Conservation (phyloP, 2,888 invertebrate species). For the Brachypterus glaber region DNA sequence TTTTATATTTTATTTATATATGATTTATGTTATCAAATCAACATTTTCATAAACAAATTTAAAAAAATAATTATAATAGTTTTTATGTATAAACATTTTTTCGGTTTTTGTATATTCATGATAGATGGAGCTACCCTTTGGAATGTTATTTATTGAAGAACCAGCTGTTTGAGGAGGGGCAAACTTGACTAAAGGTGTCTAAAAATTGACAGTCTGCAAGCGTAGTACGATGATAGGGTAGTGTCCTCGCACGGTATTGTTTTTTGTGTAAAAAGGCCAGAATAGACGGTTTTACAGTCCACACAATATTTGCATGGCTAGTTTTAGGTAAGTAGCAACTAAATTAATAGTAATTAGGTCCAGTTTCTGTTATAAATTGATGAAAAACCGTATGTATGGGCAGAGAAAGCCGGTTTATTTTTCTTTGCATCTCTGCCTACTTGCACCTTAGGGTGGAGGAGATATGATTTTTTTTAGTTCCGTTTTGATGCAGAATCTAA, state of each 20-base stretch:
- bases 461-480: too few relatives aligned
- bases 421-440: too few relatives aligned
- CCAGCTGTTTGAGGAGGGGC: conserved; percentile 33
- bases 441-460: too few relatives aligned
- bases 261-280: conserved; percentile 21
- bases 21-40: too few relatives aligned
- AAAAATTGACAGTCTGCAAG: conserved; percentile 25
- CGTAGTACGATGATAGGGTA: conserved; percentile 27
- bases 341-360: conserved; percentile 17
- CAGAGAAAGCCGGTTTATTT: conserved; percentile 20
- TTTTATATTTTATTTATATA: too few relatives aligned
- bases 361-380: conserved; percentile 26
- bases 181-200: conserved; percentile 21
- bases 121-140: conserved; percentile 13
- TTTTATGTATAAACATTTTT: too few relatives aligned
- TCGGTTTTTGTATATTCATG: too few relatives aligned
- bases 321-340: conserved; percentile 23
- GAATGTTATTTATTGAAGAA: conserved; percentile 16
- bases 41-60: too few relatives aligned
- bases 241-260: conserved; percentile 20
- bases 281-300: conserved; percentile 16
- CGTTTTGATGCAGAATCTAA: too few relatives aligned
- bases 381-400: conserved; percentile 21
- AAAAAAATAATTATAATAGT: too few relatives aligned
- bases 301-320: conserved; percentile 4